Base-by-base conservation (phyloP, 2,113 vertebrate genomes). In the Prionailurus viverrinus region DNA sequence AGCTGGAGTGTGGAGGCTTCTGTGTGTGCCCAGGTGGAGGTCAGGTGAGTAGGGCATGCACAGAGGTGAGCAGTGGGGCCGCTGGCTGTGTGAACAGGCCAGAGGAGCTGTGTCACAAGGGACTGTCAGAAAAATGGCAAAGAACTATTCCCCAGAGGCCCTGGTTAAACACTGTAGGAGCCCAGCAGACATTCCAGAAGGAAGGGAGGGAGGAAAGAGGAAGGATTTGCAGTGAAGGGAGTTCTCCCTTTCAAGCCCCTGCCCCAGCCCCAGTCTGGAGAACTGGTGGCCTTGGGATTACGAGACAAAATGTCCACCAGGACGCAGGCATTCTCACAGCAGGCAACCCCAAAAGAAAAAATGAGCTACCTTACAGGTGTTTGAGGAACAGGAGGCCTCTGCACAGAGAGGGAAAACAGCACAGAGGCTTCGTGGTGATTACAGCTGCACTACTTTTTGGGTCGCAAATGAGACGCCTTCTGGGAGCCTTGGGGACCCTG, bases 21-120 rank as follows among this genome's bases (percentile, higher is more conserved):
- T 1, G 0, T n/a, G 45, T 31, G 71, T 2, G 2, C 14, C 1
- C 31, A 2, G 48, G 1, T 31, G 14, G 63, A 65, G 13, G 15
- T 21, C 31, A 5, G 45, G 10, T 6, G 3, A 18, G 45, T 1
- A 0, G 23, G 80, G 33, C 21, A 18, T 36, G 51, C 21, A 16
- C 31, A 36, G 36, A 69, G 1, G 0, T 5, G 8, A 27, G 12
- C 23, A 76, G 15, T 7, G 13, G 55, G 25, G 6, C 23, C 3
- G 0, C 45, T 31, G 36, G 13, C 58, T 51, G 5, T 31, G n/a
- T 45, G 36, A 63, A n/a, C 74, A 76, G 76, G 27, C 25, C 68
- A 73, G 19, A 66, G 41, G 48, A 58, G 27, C 63, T 71, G 3
- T n/a, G 61, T 33, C 63, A 65, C 13, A 0, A 78, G 45, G 18